These are phyloP conservation scores for Artemisiospiza belli DNA, from an alignment of 2,113 vertebrate species.

Conservation along the genomic window DNA sequence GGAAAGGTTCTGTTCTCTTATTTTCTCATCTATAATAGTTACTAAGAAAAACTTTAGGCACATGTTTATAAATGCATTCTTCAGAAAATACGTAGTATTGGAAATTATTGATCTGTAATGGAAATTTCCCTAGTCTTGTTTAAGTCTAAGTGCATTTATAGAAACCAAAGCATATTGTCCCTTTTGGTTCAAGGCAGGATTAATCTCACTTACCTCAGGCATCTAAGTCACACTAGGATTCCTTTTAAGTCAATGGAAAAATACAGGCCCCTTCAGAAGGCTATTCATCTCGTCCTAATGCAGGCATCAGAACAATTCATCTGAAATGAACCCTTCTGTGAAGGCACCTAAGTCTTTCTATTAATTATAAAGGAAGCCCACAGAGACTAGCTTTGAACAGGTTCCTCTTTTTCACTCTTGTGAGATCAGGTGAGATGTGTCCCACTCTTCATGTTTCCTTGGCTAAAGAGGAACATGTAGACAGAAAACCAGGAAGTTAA, in stretches of 20 bases:
- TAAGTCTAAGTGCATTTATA: not conserved
- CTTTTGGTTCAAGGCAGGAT: not conserved
- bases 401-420: not conserved
- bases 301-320: conserved; percentile 17
- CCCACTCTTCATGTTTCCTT: not conserved
- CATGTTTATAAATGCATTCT: not conserved
- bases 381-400: not conserved
- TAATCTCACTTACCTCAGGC: conserved; percentile 36
- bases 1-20: not conserved
- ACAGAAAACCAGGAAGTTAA: not conserved
- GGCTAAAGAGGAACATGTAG: not conserved
- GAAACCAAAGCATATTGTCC: not conserved
- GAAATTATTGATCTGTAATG: not conserved
- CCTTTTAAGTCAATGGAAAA: conserved; percentile 19
- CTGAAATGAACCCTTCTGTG: conserved; percentile 27
- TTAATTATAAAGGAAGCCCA: conserved; percentile 42
- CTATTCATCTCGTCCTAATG: not conserved
- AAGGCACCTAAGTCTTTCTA: not conserved
- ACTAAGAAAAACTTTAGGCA: not conserved
- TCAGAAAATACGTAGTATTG: not conserved
- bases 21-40: not conserved
- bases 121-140: not conserved
- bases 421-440: not conserved
- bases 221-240: conserved; percentile 42
- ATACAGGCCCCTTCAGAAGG: not conserved